Evolutionary conservation across 2,113 vertebrate genomes (phyloP).

Genomic region (Phalacrocorax brasilianus): DNA sequence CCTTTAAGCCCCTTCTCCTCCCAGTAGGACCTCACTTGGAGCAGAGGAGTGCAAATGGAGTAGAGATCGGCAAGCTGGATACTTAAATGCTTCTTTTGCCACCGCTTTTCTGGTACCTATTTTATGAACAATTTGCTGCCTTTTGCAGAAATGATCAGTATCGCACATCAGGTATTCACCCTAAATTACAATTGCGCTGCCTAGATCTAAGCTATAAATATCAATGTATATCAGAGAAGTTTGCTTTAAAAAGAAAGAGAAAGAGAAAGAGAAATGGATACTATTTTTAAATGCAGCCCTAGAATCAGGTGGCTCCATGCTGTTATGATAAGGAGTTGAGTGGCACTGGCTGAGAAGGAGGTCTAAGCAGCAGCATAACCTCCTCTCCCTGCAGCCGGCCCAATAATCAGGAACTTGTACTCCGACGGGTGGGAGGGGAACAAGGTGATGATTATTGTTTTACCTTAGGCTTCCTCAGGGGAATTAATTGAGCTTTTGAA

Average conservation of each 20-base stretch:
- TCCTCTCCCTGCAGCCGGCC: neutral
- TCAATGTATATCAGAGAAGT: neutral
- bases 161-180: slow-evolving; percentile 12
- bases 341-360: slow-evolving; percentile 26
- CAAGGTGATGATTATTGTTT: slow-evolving; percentile 55
- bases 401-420: slow-evolving; percentile 1
- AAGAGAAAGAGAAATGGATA: slow-evolving; percentile 14
- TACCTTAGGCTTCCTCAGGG: neutral
- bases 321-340: slow-evolving; percentile 38
- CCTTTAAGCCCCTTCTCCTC: slow-evolving; percentile 48
- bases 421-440: neutral
- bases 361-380: neutral
- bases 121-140: neutral
- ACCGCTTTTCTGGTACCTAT: neutral
- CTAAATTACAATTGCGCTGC: slow-evolving; percentile 5
- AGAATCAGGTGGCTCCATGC: slow-evolving; percentile 28
- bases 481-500: slow-evolving; percentile 19
- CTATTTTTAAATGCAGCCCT: slow-evolving; percentile 48
- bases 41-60: slow-evolving; percentile 4
- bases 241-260: slow-evolving; percentile 20
- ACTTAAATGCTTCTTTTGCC: neutral
- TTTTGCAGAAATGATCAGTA: slow-evolving; percentile 17
- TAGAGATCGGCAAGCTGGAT: slow-evolving; percentile 18
- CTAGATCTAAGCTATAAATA: slow-evolving; percentile 34
- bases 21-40: slow-evolving; percentile 44